Base-by-base conservation (phyloP, 2,113 vertebrate genomes). In the Chamaetylas fuelleborni region DNA sequence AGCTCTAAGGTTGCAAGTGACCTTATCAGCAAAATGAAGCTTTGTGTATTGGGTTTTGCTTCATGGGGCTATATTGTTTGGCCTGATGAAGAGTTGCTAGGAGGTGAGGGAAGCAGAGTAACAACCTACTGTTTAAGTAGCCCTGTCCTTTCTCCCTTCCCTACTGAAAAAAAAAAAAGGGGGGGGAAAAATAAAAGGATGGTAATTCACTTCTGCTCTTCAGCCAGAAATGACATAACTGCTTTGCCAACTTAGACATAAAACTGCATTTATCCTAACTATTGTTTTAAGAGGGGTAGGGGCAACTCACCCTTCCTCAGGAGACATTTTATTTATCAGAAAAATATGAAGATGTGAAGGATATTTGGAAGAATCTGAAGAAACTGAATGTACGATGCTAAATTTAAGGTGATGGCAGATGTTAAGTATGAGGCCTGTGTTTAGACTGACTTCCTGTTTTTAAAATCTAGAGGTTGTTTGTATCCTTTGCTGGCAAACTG, bases 381-480 rank as follows among this genome's bases (percentile, higher is more conserved):
- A 84, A 95, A 83, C 43, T 29, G 81, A 66, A 28, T 40, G 33
- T 74, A 33, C 11, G 31, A 16, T 74, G 54, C 77, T 95, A 87
- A 95, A 89, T 65, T 79, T 81, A 85, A 84, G 61, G 84, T 89
- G 93, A 58, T 94, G 74, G 54, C 78, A 87, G 92, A 90, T 79
- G 81, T 92, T 91, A 85, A 67, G 25, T 88, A 48, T 57, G 91
- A 95, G 36, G 53, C 26, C 34, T 58, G 42, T 81, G 85, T 94
- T 95, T 93, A 95, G 50, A 80, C 66, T 70, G 70, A 45, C 26
- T 95, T 93, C 71, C 92, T 95, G 90, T 92, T 96, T 93, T 91
- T 91, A 85, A 91, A 82, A 66, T 92, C 70, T 50, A 16, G 29
- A 86, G 28, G 16, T 79, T 94, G 61, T 95, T 95, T 95, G 57